Evolutionary conservation across 2,888 invertebrate species (phyloP).

Genomic region (Gonocerus acuteangulatus): DNA sequence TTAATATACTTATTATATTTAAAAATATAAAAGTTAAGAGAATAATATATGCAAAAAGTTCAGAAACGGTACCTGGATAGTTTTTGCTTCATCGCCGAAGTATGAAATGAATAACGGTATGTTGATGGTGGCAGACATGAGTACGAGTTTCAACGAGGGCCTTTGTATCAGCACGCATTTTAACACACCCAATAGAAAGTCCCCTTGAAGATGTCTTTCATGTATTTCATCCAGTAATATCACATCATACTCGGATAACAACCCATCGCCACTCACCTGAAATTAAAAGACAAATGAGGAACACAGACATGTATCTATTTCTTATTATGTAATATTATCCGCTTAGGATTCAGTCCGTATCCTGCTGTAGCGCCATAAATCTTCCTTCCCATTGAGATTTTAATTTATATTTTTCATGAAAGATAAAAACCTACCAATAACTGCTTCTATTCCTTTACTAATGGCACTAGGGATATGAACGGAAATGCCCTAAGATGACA

Average conservation of each 20-base stretch:
- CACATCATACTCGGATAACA: conserved; percentile 76
- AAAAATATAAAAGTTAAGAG: no score
- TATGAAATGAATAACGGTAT: conserved; percentile 86
- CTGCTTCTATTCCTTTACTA: no score
- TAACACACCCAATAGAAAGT: conserved; percentile 86
- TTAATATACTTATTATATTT: no score
- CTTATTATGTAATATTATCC: neutral
- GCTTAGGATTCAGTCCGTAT: neutral
- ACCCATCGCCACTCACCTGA: conserved; percentile 71
- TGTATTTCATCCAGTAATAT: conserved; percentile 96
- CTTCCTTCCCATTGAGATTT: no score
- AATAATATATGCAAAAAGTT: no score
- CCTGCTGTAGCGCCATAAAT: neutral
- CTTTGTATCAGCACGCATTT: conserved; percentile 81
- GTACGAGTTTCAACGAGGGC: conserved; percentile 72
- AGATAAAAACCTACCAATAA: no score
- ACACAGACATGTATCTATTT: neutral
- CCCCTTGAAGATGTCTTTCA: conserved; percentile 90
- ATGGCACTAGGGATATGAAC: no score
- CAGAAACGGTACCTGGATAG: conserved; percentile 58
- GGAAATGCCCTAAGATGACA: no score
- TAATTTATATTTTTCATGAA: no score
- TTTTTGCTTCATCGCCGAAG: conserved; percentile 72
- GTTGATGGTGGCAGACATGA: conserved; percentile 99
- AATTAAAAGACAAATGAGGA: conserved; percentile 38